Evolutionary conservation across 2,888 invertebrate genomes (phyloP).

Genomic region (Pachycephus smyrnensis): DNA sequence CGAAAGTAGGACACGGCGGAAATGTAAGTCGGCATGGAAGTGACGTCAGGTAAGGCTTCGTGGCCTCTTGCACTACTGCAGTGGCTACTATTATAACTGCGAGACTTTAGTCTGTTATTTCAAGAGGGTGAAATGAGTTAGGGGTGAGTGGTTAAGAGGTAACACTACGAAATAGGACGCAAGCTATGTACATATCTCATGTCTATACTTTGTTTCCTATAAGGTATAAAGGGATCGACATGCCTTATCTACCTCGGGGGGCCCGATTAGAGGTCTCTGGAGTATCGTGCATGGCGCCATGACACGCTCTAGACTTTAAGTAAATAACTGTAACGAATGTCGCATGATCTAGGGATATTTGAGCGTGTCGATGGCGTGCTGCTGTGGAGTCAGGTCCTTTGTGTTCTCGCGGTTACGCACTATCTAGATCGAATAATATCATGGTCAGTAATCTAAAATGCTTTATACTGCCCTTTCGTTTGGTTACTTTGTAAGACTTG

Average conservation of each 20-base stretch:
- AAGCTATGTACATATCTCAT: background rate
- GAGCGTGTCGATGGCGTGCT: slow-evolving; percentile 4
- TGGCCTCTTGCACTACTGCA: background rate
- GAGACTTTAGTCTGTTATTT: background rate
- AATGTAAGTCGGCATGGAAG: background rate
- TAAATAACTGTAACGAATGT: slow-evolving; percentile 1
- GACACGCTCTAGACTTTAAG: background rate
- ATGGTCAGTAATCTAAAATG: background rate
- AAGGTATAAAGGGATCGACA: background rate
- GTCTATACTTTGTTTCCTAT: background rate
- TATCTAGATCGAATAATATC: slow-evolving; percentile 3
- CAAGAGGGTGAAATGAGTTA: background rate
- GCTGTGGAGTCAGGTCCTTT: background rate
- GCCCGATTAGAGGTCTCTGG: background rate
- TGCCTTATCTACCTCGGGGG: background rate
- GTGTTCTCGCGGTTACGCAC: slow-evolving; percentile 3
- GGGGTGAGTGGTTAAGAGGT: background rate
- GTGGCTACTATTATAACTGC: background rate
- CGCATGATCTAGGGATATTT: background rate
- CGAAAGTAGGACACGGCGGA: background rate
- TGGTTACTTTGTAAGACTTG: background rate
- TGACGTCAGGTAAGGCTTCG: background rate
- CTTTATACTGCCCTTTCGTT: background rate
- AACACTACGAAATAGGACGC: background rate
- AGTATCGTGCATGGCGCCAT: background rate